phyloP scores from a whole-genome alignment of 2,888 invertebrate species.

The Holacanthella duospinosa region DNA sequence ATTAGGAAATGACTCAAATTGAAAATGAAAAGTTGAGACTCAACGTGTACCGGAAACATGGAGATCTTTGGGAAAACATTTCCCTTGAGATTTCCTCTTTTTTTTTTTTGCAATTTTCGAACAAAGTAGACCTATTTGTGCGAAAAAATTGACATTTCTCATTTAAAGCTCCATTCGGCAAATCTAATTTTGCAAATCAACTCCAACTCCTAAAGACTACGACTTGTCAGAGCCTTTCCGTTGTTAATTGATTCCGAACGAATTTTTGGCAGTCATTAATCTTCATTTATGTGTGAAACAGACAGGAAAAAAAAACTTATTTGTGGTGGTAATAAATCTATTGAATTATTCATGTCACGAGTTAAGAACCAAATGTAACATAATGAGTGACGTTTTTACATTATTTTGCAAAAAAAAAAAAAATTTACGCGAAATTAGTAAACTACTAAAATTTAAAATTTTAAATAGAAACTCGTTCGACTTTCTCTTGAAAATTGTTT shows the following conservation, averaged over 20 bases:
- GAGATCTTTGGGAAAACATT: too few relatives aligned
- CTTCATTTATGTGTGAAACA: not conserved
- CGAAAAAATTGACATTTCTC: not conserved
- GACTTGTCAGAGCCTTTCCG: not conserved
- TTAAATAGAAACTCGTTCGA: too few relatives aligned
- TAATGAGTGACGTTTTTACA: too few relatives aligned
- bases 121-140: too few relatives aligned
- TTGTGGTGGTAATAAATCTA: not conserved
- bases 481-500: too few relatives aligned
- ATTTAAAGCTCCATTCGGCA: not conserved
- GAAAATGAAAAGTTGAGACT: too few relatives aligned
- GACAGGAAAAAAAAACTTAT: too few relatives aligned
- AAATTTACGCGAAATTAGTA: not conserved
- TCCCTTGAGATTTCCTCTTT: too few relatives aligned
- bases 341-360: not conserved
- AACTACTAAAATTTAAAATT: not conserved
- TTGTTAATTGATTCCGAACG: not conserved
- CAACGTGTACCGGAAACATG: too few relatives aligned
- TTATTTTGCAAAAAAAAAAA: not conserved
- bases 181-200: not conserved
- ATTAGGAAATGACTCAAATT: not conserved
- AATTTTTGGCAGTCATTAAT: not conserved
- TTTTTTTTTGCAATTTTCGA: too few relatives aligned
- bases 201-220: not conserved
- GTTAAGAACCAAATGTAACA: too few relatives aligned